These are phyloP conservation scores for Diabrotica balteata DNA, from an alignment of 2,888 invertebrate genomes.

Conservation along the genomic window DNA sequence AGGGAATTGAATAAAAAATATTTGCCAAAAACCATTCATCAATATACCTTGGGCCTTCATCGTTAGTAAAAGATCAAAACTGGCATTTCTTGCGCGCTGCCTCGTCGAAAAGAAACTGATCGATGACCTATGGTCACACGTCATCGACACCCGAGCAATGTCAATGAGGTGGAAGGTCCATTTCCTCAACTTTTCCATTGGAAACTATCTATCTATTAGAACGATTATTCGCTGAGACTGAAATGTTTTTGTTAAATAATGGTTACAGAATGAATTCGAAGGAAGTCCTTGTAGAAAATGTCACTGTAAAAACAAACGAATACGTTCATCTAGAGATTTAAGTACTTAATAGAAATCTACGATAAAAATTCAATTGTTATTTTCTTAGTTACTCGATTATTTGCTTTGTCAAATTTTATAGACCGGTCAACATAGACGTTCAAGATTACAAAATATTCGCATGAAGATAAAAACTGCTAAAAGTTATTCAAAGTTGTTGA, in stretches of 20 bases:
- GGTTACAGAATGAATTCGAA: not conserved
- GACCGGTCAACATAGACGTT: too few species aligned
- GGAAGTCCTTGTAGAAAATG: not conserved
- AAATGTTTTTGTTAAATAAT: conserved; percentile 11
- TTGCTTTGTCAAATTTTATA: too few species aligned
- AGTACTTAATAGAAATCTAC: too few species aligned
- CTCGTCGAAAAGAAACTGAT: conserved; percentile 44
- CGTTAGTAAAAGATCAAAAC: conserved; percentile 30
- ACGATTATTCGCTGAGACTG: conserved; percentile 23
- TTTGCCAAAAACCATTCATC: conserved; percentile 28
- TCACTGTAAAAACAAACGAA: not conserved
- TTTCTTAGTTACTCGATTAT: too few species aligned
- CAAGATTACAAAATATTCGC: too few species aligned
- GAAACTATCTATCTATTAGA: conserved; percentile 28
- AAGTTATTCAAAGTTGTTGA: too few species aligned
- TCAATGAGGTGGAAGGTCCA: conserved; percentile 53
- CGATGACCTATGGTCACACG: conserved; percentile 53
- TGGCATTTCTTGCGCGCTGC: conserved; percentile 34
- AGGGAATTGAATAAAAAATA: conserved; percentile 28
- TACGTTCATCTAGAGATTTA: too few species aligned
- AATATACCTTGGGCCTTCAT: conserved; percentile 16
- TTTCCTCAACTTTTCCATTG: conserved; percentile 46
- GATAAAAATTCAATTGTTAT: too few species aligned
- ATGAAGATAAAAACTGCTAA: too few species aligned
- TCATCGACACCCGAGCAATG: conserved; percentile 50